A percentile compares a stretch with the other conserved stretches of the same genome.
Evolutionary conservation across 2,113 vertebrate species (phyloP).

Genomic region (Melospiza georgiana): DNA sequence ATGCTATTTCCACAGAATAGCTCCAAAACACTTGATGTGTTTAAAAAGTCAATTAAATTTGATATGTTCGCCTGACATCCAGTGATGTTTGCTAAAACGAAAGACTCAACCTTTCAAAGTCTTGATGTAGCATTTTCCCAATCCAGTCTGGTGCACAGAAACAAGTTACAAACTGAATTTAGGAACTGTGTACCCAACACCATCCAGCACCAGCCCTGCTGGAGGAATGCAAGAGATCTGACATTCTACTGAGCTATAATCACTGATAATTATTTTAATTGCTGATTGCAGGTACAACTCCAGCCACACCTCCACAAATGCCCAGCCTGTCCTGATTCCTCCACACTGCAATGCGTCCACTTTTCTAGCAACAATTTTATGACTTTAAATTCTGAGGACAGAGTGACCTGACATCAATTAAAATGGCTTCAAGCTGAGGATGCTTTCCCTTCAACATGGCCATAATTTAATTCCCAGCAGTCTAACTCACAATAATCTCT

Average conservation of each 20-base stretch:
- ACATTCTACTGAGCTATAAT: neutral
- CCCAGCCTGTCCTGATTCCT: neutral
- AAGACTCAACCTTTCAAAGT: neutral
- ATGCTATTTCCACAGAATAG: neutral
- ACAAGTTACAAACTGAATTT: neutral
- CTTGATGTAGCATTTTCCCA: neutral
- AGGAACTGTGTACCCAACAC: neutral
- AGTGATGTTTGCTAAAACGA: neutral
- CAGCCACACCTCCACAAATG: neutral
- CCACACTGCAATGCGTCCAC: neutral
- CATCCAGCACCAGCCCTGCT: neutral
- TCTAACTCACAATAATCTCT: neutral
- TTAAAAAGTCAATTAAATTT: neutral
- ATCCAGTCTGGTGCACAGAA: neutral
- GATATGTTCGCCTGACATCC: neutral
- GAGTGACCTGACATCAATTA: neutral
- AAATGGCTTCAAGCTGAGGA: neutral
- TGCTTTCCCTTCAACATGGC: neutral
- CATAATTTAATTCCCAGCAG: neutral
- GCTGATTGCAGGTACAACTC: neutral
- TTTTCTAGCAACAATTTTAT: neutral
- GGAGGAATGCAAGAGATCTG: neutral
- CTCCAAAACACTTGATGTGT: constrained; percentile 14
- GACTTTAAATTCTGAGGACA: neutral
- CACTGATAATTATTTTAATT: neutral